These are phyloP conservation scores for Acronicta alni DNA, from an alignment of 2,888 invertebrate species.

Conservation along the genomic window DNA sequence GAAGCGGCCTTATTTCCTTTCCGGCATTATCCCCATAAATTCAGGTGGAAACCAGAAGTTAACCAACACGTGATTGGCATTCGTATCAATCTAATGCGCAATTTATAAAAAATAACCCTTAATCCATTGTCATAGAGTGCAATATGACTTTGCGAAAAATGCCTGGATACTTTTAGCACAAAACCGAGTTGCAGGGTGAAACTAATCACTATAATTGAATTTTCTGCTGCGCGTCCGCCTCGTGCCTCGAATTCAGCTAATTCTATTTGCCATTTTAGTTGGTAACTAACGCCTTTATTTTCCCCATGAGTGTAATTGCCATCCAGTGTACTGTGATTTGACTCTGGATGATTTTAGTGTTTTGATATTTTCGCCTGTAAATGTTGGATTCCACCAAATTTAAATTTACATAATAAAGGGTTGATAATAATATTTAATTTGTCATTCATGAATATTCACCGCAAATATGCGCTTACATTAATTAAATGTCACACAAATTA, in stretches of 20 bases:
- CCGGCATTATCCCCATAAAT: slow-evolving; percentile 66
- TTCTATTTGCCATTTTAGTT: slow-evolving; percentile 77
- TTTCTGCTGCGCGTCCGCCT: slow-evolving; percentile 76
- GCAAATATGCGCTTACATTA: slow-evolving; percentile 42
- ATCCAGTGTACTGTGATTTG: slow-evolving; percentile 59
- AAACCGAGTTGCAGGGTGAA: slow-evolving; percentile 78
- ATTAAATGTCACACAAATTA: slow-evolving; percentile 48
- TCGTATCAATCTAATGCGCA: slow-evolving; percentile 48
- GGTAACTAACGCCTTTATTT: slow-evolving; percentile 75
- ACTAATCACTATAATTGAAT: slow-evolving; percentile 85
- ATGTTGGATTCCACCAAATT: slow-evolving; percentile 21
- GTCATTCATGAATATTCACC: slow-evolving; percentile 40
- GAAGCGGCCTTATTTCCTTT: slow-evolving; percentile 62
- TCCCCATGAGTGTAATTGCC: slow-evolving; percentile 68
- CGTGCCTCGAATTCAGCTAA: slow-evolving; percentile 82
- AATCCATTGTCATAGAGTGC: slow-evolving; percentile 51
- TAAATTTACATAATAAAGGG: slow-evolving; percentile 40
- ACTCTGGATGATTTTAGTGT: slow-evolving; percentile 41
- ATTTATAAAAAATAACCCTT: slow-evolving; percentile 41
- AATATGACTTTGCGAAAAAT: slow-evolving; percentile 52
- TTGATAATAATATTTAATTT: slow-evolving; percentile 34
- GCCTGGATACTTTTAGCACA: slow-evolving; percentile 68
- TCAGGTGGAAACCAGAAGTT: slow-evolving; percentile 66
- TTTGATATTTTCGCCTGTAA: slow-evolving; percentile 11
- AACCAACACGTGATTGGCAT: slow-evolving; percentile 74